phyloP scores from a whole-genome alignment of 2,888 invertebrate species.

The Lottia gigantea region DNA sequence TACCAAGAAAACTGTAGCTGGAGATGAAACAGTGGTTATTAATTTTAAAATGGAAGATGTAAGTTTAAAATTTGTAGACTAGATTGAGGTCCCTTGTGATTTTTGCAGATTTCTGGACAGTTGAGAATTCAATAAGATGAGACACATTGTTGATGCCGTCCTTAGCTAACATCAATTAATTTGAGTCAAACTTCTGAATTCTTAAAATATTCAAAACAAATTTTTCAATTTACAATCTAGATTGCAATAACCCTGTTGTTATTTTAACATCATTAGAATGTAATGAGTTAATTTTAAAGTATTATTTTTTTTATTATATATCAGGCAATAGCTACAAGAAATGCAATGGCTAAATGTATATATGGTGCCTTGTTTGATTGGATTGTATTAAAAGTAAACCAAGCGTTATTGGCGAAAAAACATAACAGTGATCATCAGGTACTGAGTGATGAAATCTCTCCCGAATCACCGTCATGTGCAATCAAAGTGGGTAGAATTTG shows the following conservation, averaged over 20 bases:
- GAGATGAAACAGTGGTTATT: constrained; percentile 80
- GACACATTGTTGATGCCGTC: no score
- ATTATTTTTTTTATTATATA: constrained; percentile 13
- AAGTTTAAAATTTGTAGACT: constrained; percentile 30
- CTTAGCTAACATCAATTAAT: no score
- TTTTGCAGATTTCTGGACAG: not conserved
- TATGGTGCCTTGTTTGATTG: constrained; percentile 97
- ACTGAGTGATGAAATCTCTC: constrained; percentile 16
- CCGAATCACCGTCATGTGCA: constrained; percentile 1
- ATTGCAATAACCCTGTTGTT: no score
- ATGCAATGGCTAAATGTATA: constrained; percentile 96
- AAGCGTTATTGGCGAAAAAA: constrained; percentile 90
- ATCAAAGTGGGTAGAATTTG: constrained; percentile 11
- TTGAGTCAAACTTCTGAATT: not conserved
- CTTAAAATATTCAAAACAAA: not conserved
- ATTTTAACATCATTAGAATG: not conserved
- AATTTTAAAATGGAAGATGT: constrained; percentile 83
- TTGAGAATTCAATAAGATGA: no score
- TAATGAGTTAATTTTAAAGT: not conserved
- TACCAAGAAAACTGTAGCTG: constrained; percentile 63
- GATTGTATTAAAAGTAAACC: constrained; percentile 96
- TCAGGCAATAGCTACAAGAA: constrained; percentile 72
- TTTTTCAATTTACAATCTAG: no score
- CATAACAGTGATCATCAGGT: constrained; percentile 82
- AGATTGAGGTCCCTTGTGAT: no score